phyloP scores from a whole-genome alignment of 2,888 invertebrate genomes.

The Philereme transversata region DNA sequence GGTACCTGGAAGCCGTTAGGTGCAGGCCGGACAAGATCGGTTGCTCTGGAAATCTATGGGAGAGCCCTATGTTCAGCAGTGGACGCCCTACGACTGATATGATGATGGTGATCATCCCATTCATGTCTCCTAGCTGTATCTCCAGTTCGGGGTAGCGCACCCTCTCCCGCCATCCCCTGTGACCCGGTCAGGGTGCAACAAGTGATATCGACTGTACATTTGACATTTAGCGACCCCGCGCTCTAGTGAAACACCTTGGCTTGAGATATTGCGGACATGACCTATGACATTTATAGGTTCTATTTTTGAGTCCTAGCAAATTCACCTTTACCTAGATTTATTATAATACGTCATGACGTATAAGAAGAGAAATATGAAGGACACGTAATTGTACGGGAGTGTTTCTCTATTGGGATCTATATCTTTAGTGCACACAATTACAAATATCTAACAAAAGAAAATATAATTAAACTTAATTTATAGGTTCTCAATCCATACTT shows the following conservation, averaged over 20 bases:
- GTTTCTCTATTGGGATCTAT: too few species aligned
- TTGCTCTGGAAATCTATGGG: too few species aligned
- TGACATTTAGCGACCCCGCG: slow-evolving; percentile 71
- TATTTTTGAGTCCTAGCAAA: slow-evolving; percentile 24
- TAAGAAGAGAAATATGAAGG: too few species aligned
- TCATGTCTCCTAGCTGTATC: slow-evolving; percentile 1
- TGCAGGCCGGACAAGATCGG: too few species aligned
- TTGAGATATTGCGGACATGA: slow-evolving; percentile 34
- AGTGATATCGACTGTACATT: slow-evolving; percentile 77
- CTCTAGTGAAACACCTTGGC: slow-evolving; percentile 25
- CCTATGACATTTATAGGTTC: slow-evolving; percentile 36
- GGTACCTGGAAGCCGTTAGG: too few species aligned
- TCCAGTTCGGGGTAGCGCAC: slow-evolving; percentile 47
- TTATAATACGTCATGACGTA: neutral
- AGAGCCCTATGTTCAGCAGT: too few species aligned
- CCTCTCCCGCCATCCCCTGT: slow-evolving; percentile 48
- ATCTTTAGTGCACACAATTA: too few species aligned
- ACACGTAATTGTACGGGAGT: too few species aligned
- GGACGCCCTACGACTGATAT: neutral
- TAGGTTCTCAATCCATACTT: too few species aligned
- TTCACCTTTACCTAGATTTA: neutral
- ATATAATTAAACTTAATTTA: too few species aligned
- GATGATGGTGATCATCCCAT: neutral
- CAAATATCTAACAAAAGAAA: too few species aligned
- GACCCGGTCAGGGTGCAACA: slow-evolving; percentile 79